These are phyloP conservation scores for Meloidogyne floridensis DNA, from an alignment of 1,140 invertebrate species.

Conservation along the genomic window DNA sequence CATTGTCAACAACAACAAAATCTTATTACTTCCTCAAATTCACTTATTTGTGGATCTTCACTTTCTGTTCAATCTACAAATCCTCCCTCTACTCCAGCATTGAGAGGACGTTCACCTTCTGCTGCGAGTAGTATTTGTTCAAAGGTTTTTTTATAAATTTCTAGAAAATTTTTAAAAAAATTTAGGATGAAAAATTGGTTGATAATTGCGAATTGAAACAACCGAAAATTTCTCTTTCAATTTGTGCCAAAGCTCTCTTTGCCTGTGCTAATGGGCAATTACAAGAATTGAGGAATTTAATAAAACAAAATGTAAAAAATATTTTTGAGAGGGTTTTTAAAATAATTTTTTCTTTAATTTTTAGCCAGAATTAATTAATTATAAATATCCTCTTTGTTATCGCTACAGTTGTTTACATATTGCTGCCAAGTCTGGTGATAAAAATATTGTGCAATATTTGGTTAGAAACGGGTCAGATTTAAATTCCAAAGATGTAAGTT, in stretches of 20 bases:
- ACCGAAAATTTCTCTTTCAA: constrained; percentile 13
- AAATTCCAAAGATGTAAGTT: constrained; percentile 26
- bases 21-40: neutral
- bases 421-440: constrained; percentile 23
- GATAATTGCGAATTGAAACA: neutral
- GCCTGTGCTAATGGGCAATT: constrained; percentile 28
- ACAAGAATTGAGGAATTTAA: neutral
- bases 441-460: constrained; percentile 17
- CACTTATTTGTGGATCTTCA: constrained; percentile 6
- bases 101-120: constrained; percentile 15
- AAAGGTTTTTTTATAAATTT: neutral
- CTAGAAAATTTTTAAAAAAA: neutral
- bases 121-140: constrained; percentile 21
- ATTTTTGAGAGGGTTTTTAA: too few species aligned
- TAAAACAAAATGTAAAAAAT: constrained; percentile 16
- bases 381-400: constrained; percentile 25
- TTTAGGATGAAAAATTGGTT: constrained; percentile 14
- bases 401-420: constrained; percentile 29
- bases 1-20: constrained; percentile 8
- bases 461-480: constrained; percentile 18
- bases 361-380: constrained; percentile 32
- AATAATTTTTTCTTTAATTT: neutral
- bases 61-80: constrained; percentile 17
- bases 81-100: neutral
- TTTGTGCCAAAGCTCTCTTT: constrained; percentile 17